phyloP scores from a whole-genome alignment of 2,797 vertebrate genomes.

The Lepilemur septentrionalis region DNA sequence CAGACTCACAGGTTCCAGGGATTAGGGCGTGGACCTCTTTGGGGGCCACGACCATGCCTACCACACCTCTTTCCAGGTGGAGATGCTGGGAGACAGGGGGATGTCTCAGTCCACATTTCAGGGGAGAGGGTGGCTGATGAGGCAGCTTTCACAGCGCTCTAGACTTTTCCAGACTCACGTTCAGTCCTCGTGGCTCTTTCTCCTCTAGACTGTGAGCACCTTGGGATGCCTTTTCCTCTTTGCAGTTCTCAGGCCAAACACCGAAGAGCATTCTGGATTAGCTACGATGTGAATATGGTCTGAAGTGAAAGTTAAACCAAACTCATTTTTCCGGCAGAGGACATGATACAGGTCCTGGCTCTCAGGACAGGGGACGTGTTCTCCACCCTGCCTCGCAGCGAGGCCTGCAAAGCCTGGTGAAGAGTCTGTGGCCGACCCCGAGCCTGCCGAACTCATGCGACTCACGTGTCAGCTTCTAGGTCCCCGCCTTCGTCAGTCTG shows the following conservation, averaged over 20 bases:
- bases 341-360: neutral
- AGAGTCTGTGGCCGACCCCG: neutral
- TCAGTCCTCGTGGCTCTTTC: neutral
- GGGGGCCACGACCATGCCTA: too few species aligned
- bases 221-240: neutral
- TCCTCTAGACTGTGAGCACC: neutral
- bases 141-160: neutral
- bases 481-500: fast-evolving
- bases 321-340: neutral
- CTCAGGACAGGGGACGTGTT: neutral
- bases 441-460: fast-evolving
- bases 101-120: neutral
- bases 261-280: neutral
- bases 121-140: neutral
- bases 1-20: neutral
- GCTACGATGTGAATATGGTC: neutral
- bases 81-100: neutral
- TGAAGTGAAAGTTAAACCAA: neutral
- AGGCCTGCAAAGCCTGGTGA: neutral
- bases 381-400: neutral
- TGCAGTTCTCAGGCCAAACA: neutral
- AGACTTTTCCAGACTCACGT: neutral
- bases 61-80: neutral
- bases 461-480: neutral
- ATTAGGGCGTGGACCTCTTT: neutral